Evolutionary conservation across 2,888 invertebrate species (phyloP), one percentile per base, ranked within the genome.

Genomic region (Barypeithes pellucidus): DNA sequence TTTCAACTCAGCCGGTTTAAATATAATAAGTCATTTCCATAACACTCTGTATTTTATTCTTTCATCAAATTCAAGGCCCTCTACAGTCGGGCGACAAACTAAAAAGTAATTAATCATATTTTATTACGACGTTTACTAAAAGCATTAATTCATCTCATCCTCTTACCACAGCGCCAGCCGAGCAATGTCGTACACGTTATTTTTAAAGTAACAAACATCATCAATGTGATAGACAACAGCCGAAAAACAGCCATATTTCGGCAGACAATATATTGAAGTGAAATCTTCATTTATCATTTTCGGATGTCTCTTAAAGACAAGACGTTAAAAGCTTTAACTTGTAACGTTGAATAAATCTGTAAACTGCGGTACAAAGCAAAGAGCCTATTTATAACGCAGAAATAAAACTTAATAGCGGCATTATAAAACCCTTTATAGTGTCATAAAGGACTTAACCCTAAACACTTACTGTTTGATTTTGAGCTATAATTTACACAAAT

Each of bases 321-420:
- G 61, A 43, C 60, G 67, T 72, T 72, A 72, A 72, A 72, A 72
- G 72, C 72, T 67, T 72, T 72, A 33, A 67, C 72, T 62, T 72
- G 72, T 72, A 43, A 50, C 52, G 67, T 9, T 29, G 66, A 52
- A 60, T 72, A 47, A 66, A 66, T 70, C 63, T 70, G 70, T 70
- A 47, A 57, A 45, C 54, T 20, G 63, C 54, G 50, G 29, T 57
- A 54, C 41, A 45, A 43, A 57, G 33, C 33, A 39, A 39, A 54
- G 16, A 52, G 39, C 36, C 22, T 66, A 22, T 66, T 43, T 66
- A 67, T 54, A 41, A 33, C 57, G 8, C 18, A 36, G 36, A 33
- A 67, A 67, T 67, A 67, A 67, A 67, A 67, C 29, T 67, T 43
- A 43, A 67, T 12, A 43, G 20, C 43, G 36, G 24, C 29, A 43